Evolutionary conservation across 2,797 vertebrate species (phyloP), one percentile per base, ranked within the genome.

Genomic region (Percopsis omiscomaycus): DNA sequence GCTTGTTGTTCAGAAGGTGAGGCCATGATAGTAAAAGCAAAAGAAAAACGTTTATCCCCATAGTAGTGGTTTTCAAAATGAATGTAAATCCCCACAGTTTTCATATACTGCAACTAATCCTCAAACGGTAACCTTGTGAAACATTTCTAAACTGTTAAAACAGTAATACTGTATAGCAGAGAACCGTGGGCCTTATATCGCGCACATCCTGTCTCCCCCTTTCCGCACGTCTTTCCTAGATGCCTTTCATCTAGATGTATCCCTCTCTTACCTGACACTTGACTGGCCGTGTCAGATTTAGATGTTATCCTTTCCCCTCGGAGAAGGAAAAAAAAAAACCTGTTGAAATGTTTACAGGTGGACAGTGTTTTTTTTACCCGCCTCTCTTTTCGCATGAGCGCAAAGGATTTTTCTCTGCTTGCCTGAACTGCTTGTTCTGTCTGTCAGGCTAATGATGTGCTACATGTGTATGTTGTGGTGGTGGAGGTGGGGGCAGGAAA

Each of bases 401-500:
- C 59, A 51, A 58, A 48, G 61, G 30, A 53, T 58, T 15, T 65
- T 58, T 67, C 12, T 69, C 32, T 64, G 45, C 71, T 79, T 44
- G 65, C 75, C 64, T 68, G 65, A 60, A 70, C 71, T 22, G 27
- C 47, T 49, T 78, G 69, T 78, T 80, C 68, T 46, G 64, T 59
- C 63, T 71, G 79, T 68, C 75, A 64, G 55, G 52, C 65, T 65
- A 15, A 57, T 61, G 44, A 52, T 59, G 54, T 48, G 46, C 50
- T 49, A 22, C 22, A 22, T 22, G 22, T 1, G 22, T 22, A 44
- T 62, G 22, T 57, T 64, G 64, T 63, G 44, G 74, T 61, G 55
- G 64, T 61, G 60, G 45, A 10, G 57, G 53, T 57, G 56, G 30
- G 16, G 10, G 22, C 46, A 56, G 58, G 9, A 14, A 0, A 1